phyloP scores from a whole-genome alignment of 1,140 invertebrate genomes.

The Dinothrombium tinctorium region DNA sequence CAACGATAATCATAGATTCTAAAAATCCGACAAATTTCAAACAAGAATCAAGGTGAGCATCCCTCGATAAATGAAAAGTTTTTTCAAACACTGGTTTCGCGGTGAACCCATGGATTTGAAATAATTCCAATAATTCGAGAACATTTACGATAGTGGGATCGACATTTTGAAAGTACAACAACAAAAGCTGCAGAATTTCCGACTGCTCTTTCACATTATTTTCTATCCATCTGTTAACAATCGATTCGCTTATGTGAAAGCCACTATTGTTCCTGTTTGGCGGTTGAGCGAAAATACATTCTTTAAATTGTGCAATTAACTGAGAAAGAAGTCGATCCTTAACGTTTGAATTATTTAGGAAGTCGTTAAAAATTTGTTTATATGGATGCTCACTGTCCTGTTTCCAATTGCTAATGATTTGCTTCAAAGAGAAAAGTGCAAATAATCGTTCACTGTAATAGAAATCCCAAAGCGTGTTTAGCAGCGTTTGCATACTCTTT shows the following conservation, averaged over 20 bases:
- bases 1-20: conserved; percentile 19
- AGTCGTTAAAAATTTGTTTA: conserved; percentile 16
- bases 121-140: conserved; percentile 17
- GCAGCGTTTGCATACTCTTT: conserved; percentile 18
- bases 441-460: conserved; percentile 23
- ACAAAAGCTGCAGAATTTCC: conserved; percentile 20
- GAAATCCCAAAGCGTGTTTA: conserved; percentile 20
- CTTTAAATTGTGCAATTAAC: conserved; percentile 12
- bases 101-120: conserved; percentile 11
- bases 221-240: conserved; percentile 15
- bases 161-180: conserved; percentile 20
- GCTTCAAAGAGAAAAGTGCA: conserved; percentile 20
- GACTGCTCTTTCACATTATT: conserved; percentile 22
- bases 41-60: not conserved
- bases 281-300: not conserved
- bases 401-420: conserved; percentile 19
- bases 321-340: conserved; percentile 15
- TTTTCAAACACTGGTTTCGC: not conserved
- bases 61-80: not conserved
- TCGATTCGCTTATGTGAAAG: conserved; percentile 5
- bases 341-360: conserved; percentile 15
- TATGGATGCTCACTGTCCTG: conserved; percentile 19
- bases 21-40: conserved; percentile 10
- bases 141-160: conserved; percentile 16
- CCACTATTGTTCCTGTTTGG: conserved; percentile 17